Evolutionary conservation across 2,113 vertebrate genomes (phyloP).

Genomic region (Tyto alba): DNA sequence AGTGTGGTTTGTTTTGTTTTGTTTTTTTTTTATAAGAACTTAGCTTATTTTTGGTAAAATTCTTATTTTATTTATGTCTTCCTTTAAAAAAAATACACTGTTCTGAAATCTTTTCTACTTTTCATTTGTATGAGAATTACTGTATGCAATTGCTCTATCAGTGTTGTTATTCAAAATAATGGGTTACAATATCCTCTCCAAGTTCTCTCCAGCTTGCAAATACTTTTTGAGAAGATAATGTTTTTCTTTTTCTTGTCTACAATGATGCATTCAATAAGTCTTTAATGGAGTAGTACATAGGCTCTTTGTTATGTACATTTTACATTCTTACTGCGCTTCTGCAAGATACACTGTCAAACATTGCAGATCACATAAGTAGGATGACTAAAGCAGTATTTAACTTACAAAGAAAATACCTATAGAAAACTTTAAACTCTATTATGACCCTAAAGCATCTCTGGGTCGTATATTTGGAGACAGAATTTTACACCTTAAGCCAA

Average conservation of each 20-base stretch:
- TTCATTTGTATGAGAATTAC: neutral
- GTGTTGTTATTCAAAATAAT: neutral
- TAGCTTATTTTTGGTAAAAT: neutral
- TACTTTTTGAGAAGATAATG: neutral
- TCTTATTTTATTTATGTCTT: neutral
- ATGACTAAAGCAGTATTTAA: neutral
- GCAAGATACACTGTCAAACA: neutral
- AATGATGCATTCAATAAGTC: neutral
- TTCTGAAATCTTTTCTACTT: neutral
- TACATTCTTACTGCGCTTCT: neutral
- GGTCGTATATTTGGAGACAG: neutral
- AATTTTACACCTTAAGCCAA: neutral
- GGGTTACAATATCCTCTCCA: neutral
- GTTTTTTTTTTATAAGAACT: neutral
- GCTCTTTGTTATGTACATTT: neutral
- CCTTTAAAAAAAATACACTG: neutral
- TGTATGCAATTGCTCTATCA: neutral
- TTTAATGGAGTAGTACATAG: neutral
- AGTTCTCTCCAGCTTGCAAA: neutral
- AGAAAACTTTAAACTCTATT: neutral
- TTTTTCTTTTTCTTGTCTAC: neutral
- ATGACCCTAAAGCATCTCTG: neutral
- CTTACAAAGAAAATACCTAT: neutral
- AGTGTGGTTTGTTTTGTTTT: neutral
- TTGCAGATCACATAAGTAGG: neutral